These are phyloP conservation scores for Channa argus DNA, from an alignment of 2,113 vertebrate genomes.

Conservation along the genomic window DNA sequence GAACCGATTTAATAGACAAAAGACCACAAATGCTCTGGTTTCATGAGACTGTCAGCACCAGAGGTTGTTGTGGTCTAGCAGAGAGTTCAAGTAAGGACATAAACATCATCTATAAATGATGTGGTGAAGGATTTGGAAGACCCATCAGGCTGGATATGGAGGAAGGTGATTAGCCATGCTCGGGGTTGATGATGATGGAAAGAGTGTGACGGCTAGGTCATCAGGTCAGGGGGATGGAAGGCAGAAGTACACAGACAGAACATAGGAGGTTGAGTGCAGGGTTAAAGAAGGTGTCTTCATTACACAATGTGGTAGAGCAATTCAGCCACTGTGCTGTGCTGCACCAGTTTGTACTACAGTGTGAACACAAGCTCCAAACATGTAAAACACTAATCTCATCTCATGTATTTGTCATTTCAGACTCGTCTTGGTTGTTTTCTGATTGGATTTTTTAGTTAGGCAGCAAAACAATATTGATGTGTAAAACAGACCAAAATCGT, in stretches of 20 bases:
- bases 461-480: neutral
- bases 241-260: slow-evolving; percentile 25
- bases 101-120: slow-evolving; percentile 49
- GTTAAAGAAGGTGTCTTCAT: slow-evolving; percentile 4
- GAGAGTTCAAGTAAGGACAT: slow-evolving; percentile 64
- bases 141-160: slow-evolving; percentile 30
- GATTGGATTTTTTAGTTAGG: neutral
- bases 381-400: neutral
- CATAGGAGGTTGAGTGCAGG: neutral
- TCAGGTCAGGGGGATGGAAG: slow-evolving; percentile 34
- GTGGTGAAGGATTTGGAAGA: slow-evolving; percentile 46
- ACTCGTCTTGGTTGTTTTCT: neutral
- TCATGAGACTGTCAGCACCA: slow-evolving; percentile 14
- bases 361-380: slow-evolving; percentile 11
- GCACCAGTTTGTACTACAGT: neutral
- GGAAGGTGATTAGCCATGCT: slow-evolving; percentile 50
- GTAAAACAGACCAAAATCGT: neutral
- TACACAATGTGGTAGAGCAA: slow-evolving; percentile 10
- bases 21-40: slow-evolving; percentile 37
- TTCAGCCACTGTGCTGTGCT: neutral
- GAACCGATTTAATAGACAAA: slow-evolving; percentile 35
- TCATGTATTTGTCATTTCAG: neutral
- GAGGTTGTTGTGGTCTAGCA: slow-evolving; percentile 33
- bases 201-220: slow-evolving; percentile 50
- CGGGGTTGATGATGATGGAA: slow-evolving; percentile 52